Percentiles rank a stretch among this genome's conserved stretches.
Evolutionary conservation across 2,888 invertebrate species (phyloP).

Genomic region (Drosophila ustulata): DNA sequence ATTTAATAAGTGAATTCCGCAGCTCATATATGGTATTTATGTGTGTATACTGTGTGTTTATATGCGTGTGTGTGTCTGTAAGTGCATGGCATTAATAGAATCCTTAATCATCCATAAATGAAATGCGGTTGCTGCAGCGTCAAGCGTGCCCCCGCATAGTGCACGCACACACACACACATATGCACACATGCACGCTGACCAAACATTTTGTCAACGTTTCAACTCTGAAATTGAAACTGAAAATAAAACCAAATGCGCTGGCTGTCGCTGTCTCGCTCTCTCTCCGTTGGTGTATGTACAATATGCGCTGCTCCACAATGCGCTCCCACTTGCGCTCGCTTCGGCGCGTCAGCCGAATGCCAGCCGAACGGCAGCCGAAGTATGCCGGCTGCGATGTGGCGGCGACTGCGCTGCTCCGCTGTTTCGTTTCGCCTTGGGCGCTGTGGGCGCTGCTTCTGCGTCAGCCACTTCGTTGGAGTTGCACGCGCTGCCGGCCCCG

Average conservation of each 20-base stretch:
- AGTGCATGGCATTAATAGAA: slow-evolving; percentile 3
- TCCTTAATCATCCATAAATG: slow-evolving; percentile 25
- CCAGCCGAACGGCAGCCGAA: slow-evolving; percentile 10
- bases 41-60: neutral
- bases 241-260: slow-evolving; percentile 70
- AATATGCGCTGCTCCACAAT: slow-evolving; percentile 19
- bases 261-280: slow-evolving; percentile 19
- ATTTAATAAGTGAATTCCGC: neutral
- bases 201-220: slow-evolving; percentile 59
- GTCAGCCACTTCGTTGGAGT: slow-evolving; percentile 77
- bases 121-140: slow-evolving; percentile 25
- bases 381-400: slow-evolving; percentile 26
- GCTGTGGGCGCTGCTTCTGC: slow-evolving; percentile 50
- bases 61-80: neutral
- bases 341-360: slow-evolving; percentile 16
- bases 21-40: neutral
- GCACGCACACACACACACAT: neutral
- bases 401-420: slow-evolving; percentile 64
- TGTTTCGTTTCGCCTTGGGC: slow-evolving; percentile 50
- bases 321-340: slow-evolving; percentile 40
- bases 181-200: slow-evolving; percentile 20
- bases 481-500: slow-evolving; percentile 62
- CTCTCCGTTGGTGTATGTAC: slow-evolving; percentile 14
- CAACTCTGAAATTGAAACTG: slow-evolving; percentile 62
- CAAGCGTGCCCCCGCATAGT: slow-evolving; percentile 9